Percentiles rank a stretch among this genome's conserved stretches.
Evolutionary conservation across 1,140 invertebrate genomes (phyloP).

Genomic region (Drosophila sucinea): DNA sequence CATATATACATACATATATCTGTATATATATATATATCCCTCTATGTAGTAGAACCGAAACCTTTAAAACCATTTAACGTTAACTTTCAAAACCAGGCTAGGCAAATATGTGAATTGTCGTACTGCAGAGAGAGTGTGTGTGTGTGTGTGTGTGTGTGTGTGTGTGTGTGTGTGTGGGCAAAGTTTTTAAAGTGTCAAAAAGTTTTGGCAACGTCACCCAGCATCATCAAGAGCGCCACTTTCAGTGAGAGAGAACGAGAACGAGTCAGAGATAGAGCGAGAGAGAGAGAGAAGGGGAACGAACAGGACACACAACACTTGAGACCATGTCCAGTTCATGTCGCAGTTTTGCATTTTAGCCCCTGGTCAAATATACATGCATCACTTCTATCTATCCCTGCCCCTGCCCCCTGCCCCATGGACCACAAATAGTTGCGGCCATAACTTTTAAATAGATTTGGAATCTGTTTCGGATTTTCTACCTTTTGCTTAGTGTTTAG

Average conservation of each 20-base stretch:
- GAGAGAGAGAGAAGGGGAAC: neutral
- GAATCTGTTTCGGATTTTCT: slow-evolving; percentile 58
- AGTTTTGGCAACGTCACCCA: slow-evolving; percentile 60
- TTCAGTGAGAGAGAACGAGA: slow-evolving; percentile 27
- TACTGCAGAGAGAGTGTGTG: neutral
- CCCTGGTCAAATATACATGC: slow-evolving; percentile 36
- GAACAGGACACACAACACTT: slow-evolving; percentile 5
- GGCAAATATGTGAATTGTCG: slow-evolving; percentile 19
- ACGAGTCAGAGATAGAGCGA: slow-evolving; percentile 4
- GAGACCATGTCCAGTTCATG: slow-evolving; percentile 30
- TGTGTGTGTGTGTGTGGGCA: slow-evolving; percentile 28
- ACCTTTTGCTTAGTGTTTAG: slow-evolving; percentile 30
- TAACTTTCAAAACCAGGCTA: slow-evolving; percentile 56
- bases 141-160: neutral
- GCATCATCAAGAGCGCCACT: slow-evolving; percentile 60
- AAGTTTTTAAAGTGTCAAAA: slow-evolving; percentile 71
- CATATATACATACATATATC: neutral
- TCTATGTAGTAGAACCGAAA: slow-evolving; percentile 41
- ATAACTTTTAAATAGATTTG: slow-evolving; percentile 66
- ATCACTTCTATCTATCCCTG: slow-evolving; percentile 3
- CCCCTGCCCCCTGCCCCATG: neutral
- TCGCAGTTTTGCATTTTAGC: slow-evolving; percentile 48
- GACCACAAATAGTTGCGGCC: slow-evolving; percentile 45
- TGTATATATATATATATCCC: neutral
- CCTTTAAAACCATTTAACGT: slow-evolving; percentile 67